Base-by-base conservation (phyloP, 2,797 vertebrate species). In the Mionectes olivaceus region DNA sequence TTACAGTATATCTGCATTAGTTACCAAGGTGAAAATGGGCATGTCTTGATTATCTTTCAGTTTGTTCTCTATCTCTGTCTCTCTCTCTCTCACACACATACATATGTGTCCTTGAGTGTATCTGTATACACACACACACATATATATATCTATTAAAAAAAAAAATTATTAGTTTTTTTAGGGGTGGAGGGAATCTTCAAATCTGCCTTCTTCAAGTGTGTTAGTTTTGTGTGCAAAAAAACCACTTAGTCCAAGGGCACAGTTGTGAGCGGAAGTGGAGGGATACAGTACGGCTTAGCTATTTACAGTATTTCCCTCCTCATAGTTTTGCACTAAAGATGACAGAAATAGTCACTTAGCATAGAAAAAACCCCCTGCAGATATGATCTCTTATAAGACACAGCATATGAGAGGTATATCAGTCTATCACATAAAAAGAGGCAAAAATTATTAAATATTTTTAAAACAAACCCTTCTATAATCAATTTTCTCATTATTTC, bases 1-100 rank as follows among this genome's bases (percentile, higher is more conserved):
- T 93, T 96, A 86, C 7, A 60, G 63, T 25, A 60, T 46, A 74
- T 89, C 61, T 86, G 59, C 79, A 43, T 86, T 86, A 83, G 61
- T 41, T 69, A 83, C 43, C 55, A 43, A 63, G 37, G 82, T 70
- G 41, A 93, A 94, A 93, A 93, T 57, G 43, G 13, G 65, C 25
- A 70, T 76, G 28, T 41, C 18, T 83, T 55, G 86, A 90, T 81
- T 67, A 73, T 35, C 53, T 56, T 87, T 85, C 46, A 65, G n/a
- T 44, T 78, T 35, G 7, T 75, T 85, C 25, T 82, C 27, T 68
- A 63, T 43, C 25, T 57, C 28, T 39, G 28, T 19, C 28, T 14
- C n/a, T 33, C 28, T 39, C 32, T 19, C 28, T 14, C 39, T 33
- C 28, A n/a, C 17, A 9, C 21, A 19, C 13, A 39, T 8, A 52